These are phyloP conservation scores for Malthinus seriepunctatus DNA, from an alignment of 2,888 invertebrate species.

Conservation along the genomic window DNA sequence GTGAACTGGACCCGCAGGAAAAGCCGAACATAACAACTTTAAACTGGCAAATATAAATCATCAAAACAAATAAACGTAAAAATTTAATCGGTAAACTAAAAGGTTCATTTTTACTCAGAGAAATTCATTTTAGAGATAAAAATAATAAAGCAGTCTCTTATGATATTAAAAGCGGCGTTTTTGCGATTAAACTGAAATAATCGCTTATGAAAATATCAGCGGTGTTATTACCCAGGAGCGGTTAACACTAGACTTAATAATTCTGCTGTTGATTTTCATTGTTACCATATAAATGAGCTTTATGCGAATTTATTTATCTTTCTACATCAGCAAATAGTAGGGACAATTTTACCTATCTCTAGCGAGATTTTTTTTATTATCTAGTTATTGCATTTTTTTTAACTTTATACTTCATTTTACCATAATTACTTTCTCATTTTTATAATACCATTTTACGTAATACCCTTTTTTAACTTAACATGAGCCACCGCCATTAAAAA, in stretches of 20 bases:
- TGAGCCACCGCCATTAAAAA: no score
- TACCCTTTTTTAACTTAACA: no score
- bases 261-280: slow-evolving; percentile 39
- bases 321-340: not conserved
- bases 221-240: slow-evolving; percentile 44
- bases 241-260: slow-evolving; percentile 43
- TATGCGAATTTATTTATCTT: slow-evolving; percentile 14
- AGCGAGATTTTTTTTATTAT: no score
- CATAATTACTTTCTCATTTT: no score
- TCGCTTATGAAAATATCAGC: slow-evolving; percentile 52
- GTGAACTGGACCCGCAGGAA: slow-evolving; percentile 19
- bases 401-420: no score
- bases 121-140: slow-evolving; percentile 45
- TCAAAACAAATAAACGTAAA: slow-evolving; percentile 38
- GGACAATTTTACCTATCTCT: no score
- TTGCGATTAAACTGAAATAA: slow-evolving; percentile 51
- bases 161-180: slow-evolving; percentile 50
- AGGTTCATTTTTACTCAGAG: slow-evolving; percentile 45
- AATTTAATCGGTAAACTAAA: slow-evolving; percentile 44
- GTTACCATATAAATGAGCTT: slow-evolving; percentile 26
- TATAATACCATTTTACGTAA: no score
- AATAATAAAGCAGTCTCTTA: slow-evolving; percentile 52
- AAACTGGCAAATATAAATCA: slow-evolving; percentile 25
- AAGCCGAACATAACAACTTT: slow-evolving; percentile 22
- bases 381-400: no score